Evolutionary conservation across 2,797 vertebrate genomes (phyloP), one percentile per base, ranked within the genome.

Genomic region (Muscicapa comitata): DNA sequence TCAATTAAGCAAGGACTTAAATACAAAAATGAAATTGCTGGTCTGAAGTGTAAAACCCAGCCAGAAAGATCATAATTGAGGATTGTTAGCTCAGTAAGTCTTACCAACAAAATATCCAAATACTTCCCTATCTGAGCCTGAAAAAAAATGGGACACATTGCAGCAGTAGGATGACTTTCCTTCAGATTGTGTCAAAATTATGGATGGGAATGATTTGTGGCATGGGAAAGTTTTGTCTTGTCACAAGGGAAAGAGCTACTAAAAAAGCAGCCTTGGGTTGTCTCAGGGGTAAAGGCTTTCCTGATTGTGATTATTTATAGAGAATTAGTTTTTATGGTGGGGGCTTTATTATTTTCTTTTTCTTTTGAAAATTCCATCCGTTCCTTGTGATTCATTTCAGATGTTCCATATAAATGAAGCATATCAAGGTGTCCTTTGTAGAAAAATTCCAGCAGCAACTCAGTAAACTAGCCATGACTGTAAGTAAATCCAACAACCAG

Each of bases 191-290:
- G 74, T 68, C 53, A 82, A 75, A 85, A 57, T 68, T 33, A 95
- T 80, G 51, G 90, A 87, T 0, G 0, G 51, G 53, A 92, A 89
- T 85, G 45, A 73, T 86, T 43, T 65, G 63, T 76, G 47, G 71
- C 88, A 95, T 94, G 90, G 93, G 90, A 94, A 95, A 95, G 71
- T 93, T 93, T 94, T 57, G 42, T 94, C n/a, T 87, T 86, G 83
- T 94, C 90, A 73, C 77, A 93, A 79, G 90, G 88, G 90, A 94
- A 93, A 92, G 45, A 85, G 53, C 67, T 95, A 76, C 93, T 93
- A 85, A 94, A 96, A 95, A 91, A 67, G 51, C 71, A 92, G 74
- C 43, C 40, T 88, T 76, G 77, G 45, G 72, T 90, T 73, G 53
- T 92, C 83, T 95, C 84, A 53, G 61, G 83, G 86, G 74, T 74